phyloP scores from a whole-genome alignment of 2,113 vertebrate genomes.

The Prochilodus magdalenae region DNA sequence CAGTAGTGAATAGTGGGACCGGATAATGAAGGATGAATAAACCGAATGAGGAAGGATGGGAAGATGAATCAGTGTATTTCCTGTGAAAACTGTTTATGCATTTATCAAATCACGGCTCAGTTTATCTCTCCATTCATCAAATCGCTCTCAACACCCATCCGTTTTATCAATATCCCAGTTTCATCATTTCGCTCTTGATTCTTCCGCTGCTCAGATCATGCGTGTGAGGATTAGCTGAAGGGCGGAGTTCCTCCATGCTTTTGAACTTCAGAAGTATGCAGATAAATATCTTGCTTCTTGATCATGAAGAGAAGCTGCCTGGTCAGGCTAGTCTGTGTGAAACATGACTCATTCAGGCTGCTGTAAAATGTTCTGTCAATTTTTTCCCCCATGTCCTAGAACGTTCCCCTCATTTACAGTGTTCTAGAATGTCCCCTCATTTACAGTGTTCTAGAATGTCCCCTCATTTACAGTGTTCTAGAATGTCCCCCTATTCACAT shows the following conservation, averaged over 20 bases:
- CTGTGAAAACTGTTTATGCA: not conserved
- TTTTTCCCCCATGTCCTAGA: too few relatives aligned
- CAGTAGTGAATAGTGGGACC: not conserved
- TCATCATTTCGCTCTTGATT: not conserved
- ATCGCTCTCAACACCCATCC: not conserved
- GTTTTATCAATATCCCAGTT: not conserved
- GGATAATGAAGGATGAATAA: constrained; percentile 9
- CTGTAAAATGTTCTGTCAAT: too few relatives aligned
- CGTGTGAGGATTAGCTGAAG: not conserved
- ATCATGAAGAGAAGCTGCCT: too few relatives aligned
- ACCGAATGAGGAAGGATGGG: not conserved
- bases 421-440: too few relatives aligned
- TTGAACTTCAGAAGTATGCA: too few relatives aligned
- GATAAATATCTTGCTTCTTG: too few relatives aligned
- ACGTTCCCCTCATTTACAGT: too few relatives aligned
- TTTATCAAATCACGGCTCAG: not conserved
- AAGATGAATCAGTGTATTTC: not conserved
- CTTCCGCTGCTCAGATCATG: not conserved
- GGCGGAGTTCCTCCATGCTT: not conserved
- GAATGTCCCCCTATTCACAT: too few relatives aligned
- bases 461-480: too few relatives aligned
- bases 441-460: too few relatives aligned
- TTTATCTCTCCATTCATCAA: not conserved
- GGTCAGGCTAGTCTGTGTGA: too few relatives aligned
- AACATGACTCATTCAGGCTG: too few relatives aligned